A percentile compares a stretch with the other conserved stretches of the same genome.
Conservation (phyloP, 1,140 invertebrate species). For the Mercenaria mercenaria region DNA sequence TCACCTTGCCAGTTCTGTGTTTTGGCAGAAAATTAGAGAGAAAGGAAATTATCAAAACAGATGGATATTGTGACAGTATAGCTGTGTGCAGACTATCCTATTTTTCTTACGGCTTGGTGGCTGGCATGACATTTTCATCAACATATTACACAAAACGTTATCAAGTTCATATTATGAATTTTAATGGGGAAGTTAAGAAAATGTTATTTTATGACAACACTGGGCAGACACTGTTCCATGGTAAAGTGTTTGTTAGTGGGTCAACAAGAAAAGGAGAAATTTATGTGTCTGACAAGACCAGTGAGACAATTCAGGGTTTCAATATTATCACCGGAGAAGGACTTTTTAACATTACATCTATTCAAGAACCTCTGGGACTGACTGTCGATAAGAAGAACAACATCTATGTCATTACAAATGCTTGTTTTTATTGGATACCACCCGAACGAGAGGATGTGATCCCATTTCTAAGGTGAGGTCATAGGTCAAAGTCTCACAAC, state of each 20-base stretch:
- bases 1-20: not conserved
- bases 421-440: conserved; percentile 57
- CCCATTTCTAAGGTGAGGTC: conserved; percentile 35
- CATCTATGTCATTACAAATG: conserved; percentile 53
- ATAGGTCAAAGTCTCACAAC: conserved; percentile 42
- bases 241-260: conserved; percentile 44
- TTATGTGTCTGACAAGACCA: conserved; percentile 26
- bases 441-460: conserved; percentile 11
- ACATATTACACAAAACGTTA: conserved; percentile 34
- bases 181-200: conserved; percentile 14
- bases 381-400: conserved; percentile 43
- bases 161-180: conserved; percentile 45
- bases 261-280: conserved; percentile 22
- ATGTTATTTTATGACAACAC: conserved; percentile 46
- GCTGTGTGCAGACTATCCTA: conserved; percentile 22
- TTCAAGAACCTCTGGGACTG: conserved; percentile 35
- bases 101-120: conserved; percentile 15
- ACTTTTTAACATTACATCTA: not conserved
- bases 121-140: conserved; percentile 20
- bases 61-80: conserved; percentile 54
- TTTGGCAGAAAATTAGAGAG: conserved; percentile 23
- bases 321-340: conserved; percentile 4
- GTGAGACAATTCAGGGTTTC: conserved; percentile 28
- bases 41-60: conserved; percentile 29
- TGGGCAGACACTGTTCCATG: conserved; percentile 33